Conservation (phyloP, 1,140 invertebrate species). For the Sitodiplosis mosellana region DNA sequence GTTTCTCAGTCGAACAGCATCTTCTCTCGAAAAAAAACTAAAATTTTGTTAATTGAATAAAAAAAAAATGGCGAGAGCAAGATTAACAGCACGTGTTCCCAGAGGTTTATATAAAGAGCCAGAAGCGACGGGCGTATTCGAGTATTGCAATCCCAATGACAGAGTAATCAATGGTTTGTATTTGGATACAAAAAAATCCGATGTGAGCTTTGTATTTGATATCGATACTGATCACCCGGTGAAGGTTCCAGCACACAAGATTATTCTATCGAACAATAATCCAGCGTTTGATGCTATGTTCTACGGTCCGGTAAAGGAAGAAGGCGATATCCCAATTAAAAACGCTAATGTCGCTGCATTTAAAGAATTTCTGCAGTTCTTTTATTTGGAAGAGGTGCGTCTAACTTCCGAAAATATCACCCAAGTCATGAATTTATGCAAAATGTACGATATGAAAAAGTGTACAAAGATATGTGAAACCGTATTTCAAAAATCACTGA, state of each 20-base stretch:
- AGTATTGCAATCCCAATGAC: too few relatives aligned
- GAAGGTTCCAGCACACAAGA: not conserved
- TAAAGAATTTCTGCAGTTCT: not conserved
- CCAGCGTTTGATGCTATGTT: not conserved
- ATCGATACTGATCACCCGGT: not conserved
- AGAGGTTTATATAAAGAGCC: too few relatives aligned
- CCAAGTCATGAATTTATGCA: not conserved
- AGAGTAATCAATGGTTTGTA: too few relatives aligned
- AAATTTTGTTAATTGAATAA: too few relatives aligned
- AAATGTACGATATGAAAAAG: not conserved
- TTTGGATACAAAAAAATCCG: not conserved
- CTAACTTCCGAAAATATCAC: not conserved
- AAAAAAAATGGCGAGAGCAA: too few relatives aligned
- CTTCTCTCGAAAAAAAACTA: too few relatives aligned
- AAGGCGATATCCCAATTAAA: not conserved
- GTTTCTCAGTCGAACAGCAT: too few relatives aligned
- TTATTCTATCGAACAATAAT: not conserved
- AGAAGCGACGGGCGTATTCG: too few relatives aligned
- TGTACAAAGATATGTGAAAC: not conserved
- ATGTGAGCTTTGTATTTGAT: not conserved
- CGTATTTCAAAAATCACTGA: not conserved
- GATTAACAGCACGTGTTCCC: too few relatives aligned
- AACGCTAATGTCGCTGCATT: not conserved
- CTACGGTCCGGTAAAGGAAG: not conserved
- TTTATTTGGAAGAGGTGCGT: not conserved